phyloP scores from a whole-genome alignment of 2,888 invertebrate genomes.

The Ectropis crepuscularia region DNA sequence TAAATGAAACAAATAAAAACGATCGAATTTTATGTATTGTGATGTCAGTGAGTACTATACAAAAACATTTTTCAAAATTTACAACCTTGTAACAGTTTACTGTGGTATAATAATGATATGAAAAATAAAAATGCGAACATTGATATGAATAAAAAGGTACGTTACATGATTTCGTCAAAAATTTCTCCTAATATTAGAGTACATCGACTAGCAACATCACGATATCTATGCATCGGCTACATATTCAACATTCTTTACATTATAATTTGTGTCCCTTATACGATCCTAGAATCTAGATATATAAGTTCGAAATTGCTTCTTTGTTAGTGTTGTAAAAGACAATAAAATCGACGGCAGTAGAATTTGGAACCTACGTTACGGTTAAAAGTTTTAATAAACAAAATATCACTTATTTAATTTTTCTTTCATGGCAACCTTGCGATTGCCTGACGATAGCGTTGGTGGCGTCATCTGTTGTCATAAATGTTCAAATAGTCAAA shows the following conservation, averaged over 20 bases:
- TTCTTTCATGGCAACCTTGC: too few relatives aligned
- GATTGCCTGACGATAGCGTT: too few relatives aligned
- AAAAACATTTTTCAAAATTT: constrained; percentile 30
- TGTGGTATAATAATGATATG: constrained; percentile 45
- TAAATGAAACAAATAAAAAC: constrained; percentile 71
- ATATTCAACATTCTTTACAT: constrained; percentile 24
- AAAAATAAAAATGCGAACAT: constrained; percentile 41
- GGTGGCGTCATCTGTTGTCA: too few relatives aligned
- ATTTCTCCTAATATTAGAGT: constrained; percentile 41
- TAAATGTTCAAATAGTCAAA: too few relatives aligned
- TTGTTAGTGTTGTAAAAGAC: too few relatives aligned
- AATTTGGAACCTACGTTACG: too few relatives aligned
- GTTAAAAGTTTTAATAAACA: too few relatives aligned
- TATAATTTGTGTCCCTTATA: constrained; percentile 17
- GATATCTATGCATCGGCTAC: constrained; percentile 38
- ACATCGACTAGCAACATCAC: constrained; percentile 61
- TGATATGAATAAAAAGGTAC: constrained; percentile 43
- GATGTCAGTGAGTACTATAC: constrained; percentile 50
- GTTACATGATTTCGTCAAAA: constrained; percentile 38
- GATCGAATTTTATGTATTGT: constrained; percentile 70
- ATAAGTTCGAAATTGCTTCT: constrained; percentile 20
- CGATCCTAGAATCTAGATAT: not conserved
- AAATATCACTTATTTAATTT: too few relatives aligned
- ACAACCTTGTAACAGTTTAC: constrained; percentile 53
- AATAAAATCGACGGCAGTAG: too few relatives aligned